Evolutionary conservation across 2,888 invertebrate genomes (phyloP).

Genomic region (Entomobrya proxima): DNA sequence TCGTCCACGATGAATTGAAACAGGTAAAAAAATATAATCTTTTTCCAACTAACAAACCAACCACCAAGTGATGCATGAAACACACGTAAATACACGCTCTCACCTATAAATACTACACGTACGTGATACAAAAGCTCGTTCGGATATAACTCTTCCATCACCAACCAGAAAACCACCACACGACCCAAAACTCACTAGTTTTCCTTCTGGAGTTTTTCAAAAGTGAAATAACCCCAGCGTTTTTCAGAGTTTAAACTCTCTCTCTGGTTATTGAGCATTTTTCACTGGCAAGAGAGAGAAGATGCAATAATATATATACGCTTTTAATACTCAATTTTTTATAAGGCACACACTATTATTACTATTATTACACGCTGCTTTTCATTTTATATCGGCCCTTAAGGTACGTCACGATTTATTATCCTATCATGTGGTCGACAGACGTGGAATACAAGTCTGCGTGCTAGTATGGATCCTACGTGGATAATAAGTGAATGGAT

Average conservation of each 20-base stretch:
- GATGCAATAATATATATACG: not conserved
- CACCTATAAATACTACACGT: not conserved
- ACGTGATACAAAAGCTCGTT: not conserved
- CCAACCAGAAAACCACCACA: not conserved
- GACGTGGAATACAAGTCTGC: constrained; percentile 51
- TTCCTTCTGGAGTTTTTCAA: constrained; percentile 43
- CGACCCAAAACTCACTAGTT: not conserved
- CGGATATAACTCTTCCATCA: not conserved
- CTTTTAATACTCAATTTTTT: not conserved
- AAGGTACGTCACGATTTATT: constrained; percentile 68
- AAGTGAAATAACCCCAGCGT: constrained; percentile 21
- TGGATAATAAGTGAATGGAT: constrained; percentile 30
- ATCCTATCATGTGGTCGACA: constrained; percentile 68
- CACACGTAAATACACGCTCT: not conserved
- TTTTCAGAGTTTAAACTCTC: not conserved
- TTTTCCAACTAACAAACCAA: not conserved
- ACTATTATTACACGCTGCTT: constrained; percentile 31
- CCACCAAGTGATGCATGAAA: not conserved
- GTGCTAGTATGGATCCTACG: constrained; percentile 3
- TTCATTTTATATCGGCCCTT: constrained; percentile 58
- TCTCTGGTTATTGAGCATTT: constrained; percentile 6
- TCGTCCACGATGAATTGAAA: constrained; percentile 9
- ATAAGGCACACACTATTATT: constrained; percentile 27
- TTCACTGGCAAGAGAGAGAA: not conserved
- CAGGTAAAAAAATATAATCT: not conserved